Evolutionary conservation across 2,113 vertebrate species (phyloP).

Genomic region (Aphyosemion australe): DNA sequence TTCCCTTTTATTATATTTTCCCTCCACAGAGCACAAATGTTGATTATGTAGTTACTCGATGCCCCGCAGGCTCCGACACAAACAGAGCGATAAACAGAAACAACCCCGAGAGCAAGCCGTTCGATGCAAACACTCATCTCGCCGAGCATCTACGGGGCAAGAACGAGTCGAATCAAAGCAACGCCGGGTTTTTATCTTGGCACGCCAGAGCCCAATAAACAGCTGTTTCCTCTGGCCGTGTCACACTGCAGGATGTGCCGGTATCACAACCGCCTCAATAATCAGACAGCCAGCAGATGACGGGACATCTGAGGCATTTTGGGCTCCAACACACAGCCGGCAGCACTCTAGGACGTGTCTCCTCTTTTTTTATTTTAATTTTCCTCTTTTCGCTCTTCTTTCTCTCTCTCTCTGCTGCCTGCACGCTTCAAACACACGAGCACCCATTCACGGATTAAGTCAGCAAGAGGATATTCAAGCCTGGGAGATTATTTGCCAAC

Average conservation of each 20-base stretch:
- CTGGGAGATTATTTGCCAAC: conserved; percentile 51
- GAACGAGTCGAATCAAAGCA: conserved; percentile 57
- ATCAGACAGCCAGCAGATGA: conserved; percentile 63
- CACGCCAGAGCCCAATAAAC: conserved; percentile 53
- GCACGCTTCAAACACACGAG: conserved; percentile 9
- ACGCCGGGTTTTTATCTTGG: conserved; percentile 47
- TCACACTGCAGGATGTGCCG: conserved; percentile 45
- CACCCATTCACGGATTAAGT: conserved; percentile 28
- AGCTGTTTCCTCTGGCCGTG: conserved; percentile 49
- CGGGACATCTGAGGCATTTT: conserved; percentile 41
- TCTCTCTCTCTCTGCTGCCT: conserved; percentile 1
- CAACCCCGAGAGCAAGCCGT: conserved; percentile 39
- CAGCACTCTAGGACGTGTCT: conserved; percentile 15
- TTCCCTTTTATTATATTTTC: conserved; percentile 38
- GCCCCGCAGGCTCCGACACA: conserved; percentile 32
- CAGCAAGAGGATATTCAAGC: conserved; percentile 44
- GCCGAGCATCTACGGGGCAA: conserved; percentile 63
- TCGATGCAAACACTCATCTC: conserved; percentile 43
- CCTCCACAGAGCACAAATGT: conserved; percentile 18
- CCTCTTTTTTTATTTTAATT: conserved; percentile 39
- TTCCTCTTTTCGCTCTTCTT: conserved; percentile 6
- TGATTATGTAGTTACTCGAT: conserved; percentile 27
- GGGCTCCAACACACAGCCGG: conserved; percentile 39
- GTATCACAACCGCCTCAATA: conserved; percentile 42
- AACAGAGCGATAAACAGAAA: conserved; percentile 58